Conservation (phyloP, 2,888 invertebrate species). For the Drosophila ochracea region DNA sequence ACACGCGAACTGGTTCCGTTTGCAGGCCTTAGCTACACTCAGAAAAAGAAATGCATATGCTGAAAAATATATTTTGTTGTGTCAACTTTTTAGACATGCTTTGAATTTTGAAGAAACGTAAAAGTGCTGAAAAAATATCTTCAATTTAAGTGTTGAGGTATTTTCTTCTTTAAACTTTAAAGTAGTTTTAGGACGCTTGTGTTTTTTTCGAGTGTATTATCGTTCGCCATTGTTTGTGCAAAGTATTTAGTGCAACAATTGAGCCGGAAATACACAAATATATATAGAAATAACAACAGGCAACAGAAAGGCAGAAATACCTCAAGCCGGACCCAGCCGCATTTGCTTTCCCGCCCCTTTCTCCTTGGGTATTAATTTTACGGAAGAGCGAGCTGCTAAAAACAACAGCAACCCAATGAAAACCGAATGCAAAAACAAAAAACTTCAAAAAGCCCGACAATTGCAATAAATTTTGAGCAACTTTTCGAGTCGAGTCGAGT, state of each 20-base stretch:
- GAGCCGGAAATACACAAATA: constrained; percentile 69
- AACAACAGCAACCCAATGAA: constrained; percentile 41
- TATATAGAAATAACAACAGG: constrained; percentile 22
- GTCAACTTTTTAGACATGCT: neutral
- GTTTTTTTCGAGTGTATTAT: neutral
- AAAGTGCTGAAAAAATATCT: neutral
- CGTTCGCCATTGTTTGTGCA: constrained; percentile 54
- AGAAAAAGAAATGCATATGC: neutral
- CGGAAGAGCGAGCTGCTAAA: constrained; percentile 56
- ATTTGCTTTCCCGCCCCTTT: constrained; percentile 9
- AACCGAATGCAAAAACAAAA: constrained; percentile 27
- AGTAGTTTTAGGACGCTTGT: accelerated
- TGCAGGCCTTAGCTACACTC: constrained; percentile 9
- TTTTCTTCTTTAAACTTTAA: neutral
- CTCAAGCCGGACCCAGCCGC: constrained; percentile 32
- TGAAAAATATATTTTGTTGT: neutral
- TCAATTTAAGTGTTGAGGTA: neutral
- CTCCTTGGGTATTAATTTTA: constrained; percentile 64
- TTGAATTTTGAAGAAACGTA: neutral
- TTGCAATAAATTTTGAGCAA: constrained; percentile 56
- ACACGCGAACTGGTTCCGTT: constrained; percentile 68
- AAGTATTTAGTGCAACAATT: constrained; percentile 79
- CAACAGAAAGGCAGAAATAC: constrained; percentile 33
- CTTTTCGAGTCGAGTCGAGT: constrained; percentile 10
- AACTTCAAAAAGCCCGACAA: constrained; percentile 49